Percentiles rank a stretch among this genome's conserved stretches.
These are phyloP conservation scores for Phoxinus phoxinus DNA, from an alignment of 2,113 vertebrate genomes.

Conservation along the genomic window DNA sequence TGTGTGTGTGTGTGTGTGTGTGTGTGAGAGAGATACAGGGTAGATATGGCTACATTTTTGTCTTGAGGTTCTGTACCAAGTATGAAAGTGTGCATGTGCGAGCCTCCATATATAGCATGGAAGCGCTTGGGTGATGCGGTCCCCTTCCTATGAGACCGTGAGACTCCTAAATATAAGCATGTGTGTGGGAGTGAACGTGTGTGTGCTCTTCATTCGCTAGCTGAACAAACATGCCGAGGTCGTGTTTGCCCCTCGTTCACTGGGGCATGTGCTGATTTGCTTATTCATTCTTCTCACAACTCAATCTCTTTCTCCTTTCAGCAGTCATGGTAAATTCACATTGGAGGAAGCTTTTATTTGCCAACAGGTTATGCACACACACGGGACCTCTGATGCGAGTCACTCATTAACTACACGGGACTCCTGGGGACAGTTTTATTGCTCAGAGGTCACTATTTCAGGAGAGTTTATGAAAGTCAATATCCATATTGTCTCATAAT, in stretches of 20 bases:
- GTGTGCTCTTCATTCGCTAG: slow-evolving; percentile 10
- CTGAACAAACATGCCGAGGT: slow-evolving; percentile 32
- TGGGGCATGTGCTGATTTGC: slow-evolving; percentile 16
- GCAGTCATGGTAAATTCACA: background rate
- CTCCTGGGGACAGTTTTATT: background rate
- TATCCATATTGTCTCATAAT: slow-evolving; percentile 11
- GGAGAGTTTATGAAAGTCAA: background rate
- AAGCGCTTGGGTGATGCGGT: background rate
- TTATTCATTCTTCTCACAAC: slow-evolving; percentile 28
- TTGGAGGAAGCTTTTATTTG: background rate
- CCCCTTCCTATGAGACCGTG: background rate
- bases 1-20: too few species aligned
- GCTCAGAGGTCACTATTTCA: background rate
- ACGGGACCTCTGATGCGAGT: background rate
- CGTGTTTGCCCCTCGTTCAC: slow-evolving; percentile 15
- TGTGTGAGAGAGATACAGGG: too few species aligned
- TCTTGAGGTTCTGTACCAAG: background rate
- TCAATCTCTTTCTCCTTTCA: background rate
- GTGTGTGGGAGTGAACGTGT: slow-evolving; percentile 11
- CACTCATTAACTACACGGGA: background rate
- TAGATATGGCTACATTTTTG: background rate
- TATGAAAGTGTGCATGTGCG: background rate
- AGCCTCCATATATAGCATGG: background rate
- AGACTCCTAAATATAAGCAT: slow-evolving; percentile 9
- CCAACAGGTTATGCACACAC: slow-evolving; percentile 9